Evolutionary conservation across 2,888 invertebrate genomes (phyloP), one percentile per base, ranked within the genome.

Genomic region (Zaprionus lineosus): DNA sequence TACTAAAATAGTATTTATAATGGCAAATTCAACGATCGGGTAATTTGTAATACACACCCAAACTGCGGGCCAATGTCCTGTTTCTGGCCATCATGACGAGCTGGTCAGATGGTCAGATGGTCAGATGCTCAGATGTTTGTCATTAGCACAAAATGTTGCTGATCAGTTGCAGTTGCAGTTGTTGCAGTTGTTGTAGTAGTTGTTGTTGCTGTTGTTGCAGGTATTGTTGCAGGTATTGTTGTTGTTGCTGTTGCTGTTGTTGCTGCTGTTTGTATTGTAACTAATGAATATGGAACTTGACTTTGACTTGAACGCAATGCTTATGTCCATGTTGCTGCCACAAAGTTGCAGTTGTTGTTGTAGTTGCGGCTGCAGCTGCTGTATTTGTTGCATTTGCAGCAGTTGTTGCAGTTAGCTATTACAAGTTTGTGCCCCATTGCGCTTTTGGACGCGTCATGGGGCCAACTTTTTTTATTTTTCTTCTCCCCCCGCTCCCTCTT

Each of bases 221-320:
- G 51, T 68, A 48, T 64, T 72, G 65, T 56, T n/a, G n/a, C 8
- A 11, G 24, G 11, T 31, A 61, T 50, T 50, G 44, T 21, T 74
- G 51, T 36, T 52, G 31, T 29, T 41, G 51, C 6, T 58, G 46
- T 56, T 57, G 62, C 14, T 19, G 37, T 6, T 43, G 31, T 39
- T 43, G 59, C 37, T 67, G 60, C 34, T 53, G 40, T 40, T 59
- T 58, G 51, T 68, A 48, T 64, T 72, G 65, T 56, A 69, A 76
- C 81, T 85, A 88, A 87, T 87, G 85, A 87, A 87, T 88, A 87
- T 88, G 87, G 87, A 86, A 86, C 87, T 88, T 86, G 87, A 74
- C 86, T 82, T 86, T 84, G 82, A 76, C 81, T 81, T 75, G 79
- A 70, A 31, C 55, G 56, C 59, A 33, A 59, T 74, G 85, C 46